Base-by-base conservation (phyloP, 2,797 vertebrate species). In the Distichodus sexfasciatus region DNA sequence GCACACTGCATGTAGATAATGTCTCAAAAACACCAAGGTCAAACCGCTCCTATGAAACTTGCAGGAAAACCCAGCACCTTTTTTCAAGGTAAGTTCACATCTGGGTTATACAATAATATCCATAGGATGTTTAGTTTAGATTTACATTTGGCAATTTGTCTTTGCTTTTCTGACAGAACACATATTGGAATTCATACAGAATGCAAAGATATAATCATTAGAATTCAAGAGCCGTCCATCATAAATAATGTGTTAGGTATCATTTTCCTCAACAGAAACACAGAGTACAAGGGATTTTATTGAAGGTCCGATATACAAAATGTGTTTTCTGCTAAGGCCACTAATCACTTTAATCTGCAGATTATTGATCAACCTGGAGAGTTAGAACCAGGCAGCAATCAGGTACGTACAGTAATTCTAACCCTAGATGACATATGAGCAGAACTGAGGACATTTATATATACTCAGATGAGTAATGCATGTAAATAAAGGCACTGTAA, bases 331-430 rank as follows among this genome's bases (percentile, higher is more conserved):
- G 29, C 43, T 38, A 55, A 46, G 72, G 74, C 62, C 61, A 38
- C 29, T 35, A 19, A 47, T 66, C 59, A 65, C 29, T 59, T 54
- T 68, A 54, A 62, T 57, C 48, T 64, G 65, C 77, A 38, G 70
- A 75, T 72, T 80, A 77, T 77, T 77, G 66, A 75, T 79, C 61
- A 66, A 33, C 50, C 69, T 8, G 17, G 65, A 38, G 66, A 67
- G 44, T 44, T 60, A 54, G 55, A 46, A 68, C 38, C 28, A 55
- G 59, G n/a, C n/a, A 48, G 65, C 38, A 72, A 66, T 63, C 72
- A 55, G 19, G 31, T 50, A 21, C 55, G 41, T 69, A 33, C 33
- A 63, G 58, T 26, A 57, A 51, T 26, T 58, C 48, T 38, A 57
- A 38, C 26, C 31, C 11, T 6, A 7, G 17, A 41, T 57, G 38